Conservation (phyloP, 2,888 invertebrate species). For the Thereva nobilitata region DNA sequence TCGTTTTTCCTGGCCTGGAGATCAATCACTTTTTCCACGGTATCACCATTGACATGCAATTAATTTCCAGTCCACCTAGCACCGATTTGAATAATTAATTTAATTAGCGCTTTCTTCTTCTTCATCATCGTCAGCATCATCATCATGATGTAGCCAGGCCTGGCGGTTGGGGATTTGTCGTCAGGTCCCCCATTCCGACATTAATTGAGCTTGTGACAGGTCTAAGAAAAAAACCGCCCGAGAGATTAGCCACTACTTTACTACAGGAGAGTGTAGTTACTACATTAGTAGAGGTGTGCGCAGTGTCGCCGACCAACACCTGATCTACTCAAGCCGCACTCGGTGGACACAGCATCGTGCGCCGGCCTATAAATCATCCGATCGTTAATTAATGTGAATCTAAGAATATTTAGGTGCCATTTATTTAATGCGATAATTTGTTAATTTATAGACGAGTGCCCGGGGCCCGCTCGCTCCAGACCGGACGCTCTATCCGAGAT, state of each 20-base stretch:
- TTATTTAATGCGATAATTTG: slow-evolving; percentile 59
- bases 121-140: no score
- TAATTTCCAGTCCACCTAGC: slow-evolving; percentile 24
- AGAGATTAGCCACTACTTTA: slow-evolving; percentile 5
- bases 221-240: slow-evolving; percentile 8
- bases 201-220: slow-evolving; percentile 8
- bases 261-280: not conserved
- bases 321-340: not conserved
- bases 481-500: slow-evolving; percentile 3
- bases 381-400: slow-evolving; percentile 60
- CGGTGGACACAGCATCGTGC: not conserved
- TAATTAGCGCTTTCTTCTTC: slow-evolving; percentile 16
- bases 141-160: not conserved
- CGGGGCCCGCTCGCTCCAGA: not conserved
- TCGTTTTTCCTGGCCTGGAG: no score
- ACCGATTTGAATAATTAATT: slow-evolving; percentile 25
- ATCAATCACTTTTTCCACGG: slow-evolving; percentile 18
- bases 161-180: slow-evolving; percentile 17
- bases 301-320: slow-evolving; percentile 5
- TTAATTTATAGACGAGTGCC: slow-evolving; percentile 56
- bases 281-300: not conserved
- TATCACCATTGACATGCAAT: slow-evolving; percentile 17
- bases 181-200: not conserved
- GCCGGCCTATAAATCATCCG: slow-evolving; percentile 55
- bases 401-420: slow-evolving; percentile 59